phyloP scores from a whole-genome alignment of 2,888 invertebrate genomes.

The Microctonus aethiopoides region DNA sequence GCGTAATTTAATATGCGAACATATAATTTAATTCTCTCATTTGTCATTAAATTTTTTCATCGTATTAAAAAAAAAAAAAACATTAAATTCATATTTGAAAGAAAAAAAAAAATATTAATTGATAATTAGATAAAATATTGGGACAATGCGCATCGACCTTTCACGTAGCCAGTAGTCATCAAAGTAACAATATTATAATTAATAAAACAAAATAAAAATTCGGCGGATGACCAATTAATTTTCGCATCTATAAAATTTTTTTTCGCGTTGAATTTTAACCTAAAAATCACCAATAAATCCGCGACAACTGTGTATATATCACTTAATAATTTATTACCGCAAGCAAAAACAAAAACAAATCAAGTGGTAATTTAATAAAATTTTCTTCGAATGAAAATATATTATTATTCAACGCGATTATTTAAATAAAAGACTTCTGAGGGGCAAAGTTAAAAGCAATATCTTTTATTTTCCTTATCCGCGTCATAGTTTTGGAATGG shows the following conservation, averaged over 20 bases:
- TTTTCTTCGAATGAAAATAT: neutral
- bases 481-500: slow-evolving; percentile 11
- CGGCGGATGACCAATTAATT: neutral
- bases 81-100: neutral
- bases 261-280: neutral
- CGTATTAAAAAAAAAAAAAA: neutral
- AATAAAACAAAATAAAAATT: neutral
- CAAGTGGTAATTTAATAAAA: neutral
- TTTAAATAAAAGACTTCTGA: neutral
- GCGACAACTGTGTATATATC: neutral
- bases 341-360: neutral
- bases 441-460: neutral
- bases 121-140: neutral
- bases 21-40: neutral
- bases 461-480: neutral
- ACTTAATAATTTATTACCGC: neutral
- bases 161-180: neutral
- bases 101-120: neutral
- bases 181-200: neutral
- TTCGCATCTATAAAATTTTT: neutral
- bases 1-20: neutral
- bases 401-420: neutral
- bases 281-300: neutral
- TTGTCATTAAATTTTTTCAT: neutral
- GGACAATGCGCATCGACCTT: neutral